Conservation (phyloP, 2,113 vertebrate genomes). For the Crotophaga sulcirostris region DNA sequence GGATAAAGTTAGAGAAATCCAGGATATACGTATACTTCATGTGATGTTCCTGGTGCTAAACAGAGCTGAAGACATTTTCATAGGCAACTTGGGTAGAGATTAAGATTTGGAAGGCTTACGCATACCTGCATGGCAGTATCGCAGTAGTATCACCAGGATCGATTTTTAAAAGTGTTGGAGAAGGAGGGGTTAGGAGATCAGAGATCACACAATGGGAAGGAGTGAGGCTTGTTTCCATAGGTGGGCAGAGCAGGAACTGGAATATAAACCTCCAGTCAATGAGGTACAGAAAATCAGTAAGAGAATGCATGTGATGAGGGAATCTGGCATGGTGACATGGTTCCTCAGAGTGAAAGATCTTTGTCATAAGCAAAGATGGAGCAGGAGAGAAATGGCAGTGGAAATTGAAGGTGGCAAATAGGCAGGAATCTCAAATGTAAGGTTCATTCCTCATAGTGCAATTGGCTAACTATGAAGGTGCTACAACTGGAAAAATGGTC, state of each 20-base stretch:
- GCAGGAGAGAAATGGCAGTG: neutral
- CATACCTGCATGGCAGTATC: neutral
- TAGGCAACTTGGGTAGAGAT: neutral
- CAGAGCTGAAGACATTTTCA: neutral
- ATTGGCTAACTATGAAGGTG: neutral
- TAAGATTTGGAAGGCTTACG: neutral
- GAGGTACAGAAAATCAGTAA: neutral
- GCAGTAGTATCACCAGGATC: neutral
- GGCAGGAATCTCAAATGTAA: neutral
- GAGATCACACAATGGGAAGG: neutral
- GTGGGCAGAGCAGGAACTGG: neutral
- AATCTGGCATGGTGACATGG: accelerated
- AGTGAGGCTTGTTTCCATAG: neutral
- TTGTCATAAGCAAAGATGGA: neutral
- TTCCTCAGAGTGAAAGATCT: neutral
- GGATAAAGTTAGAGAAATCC: neutral
- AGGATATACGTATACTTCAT: neutral
- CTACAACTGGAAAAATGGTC: neutral
- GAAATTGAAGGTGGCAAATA: neutral
- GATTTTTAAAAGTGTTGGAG: neutral
- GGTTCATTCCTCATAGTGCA: accelerated
- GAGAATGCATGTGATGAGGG: neutral
- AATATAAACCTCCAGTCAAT: neutral
- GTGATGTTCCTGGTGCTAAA: neutral
- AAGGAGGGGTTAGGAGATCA: neutral